Conservation (phyloP, 1,140 invertebrate genomes). For the Aporrectodea caliginosa region DNA sequence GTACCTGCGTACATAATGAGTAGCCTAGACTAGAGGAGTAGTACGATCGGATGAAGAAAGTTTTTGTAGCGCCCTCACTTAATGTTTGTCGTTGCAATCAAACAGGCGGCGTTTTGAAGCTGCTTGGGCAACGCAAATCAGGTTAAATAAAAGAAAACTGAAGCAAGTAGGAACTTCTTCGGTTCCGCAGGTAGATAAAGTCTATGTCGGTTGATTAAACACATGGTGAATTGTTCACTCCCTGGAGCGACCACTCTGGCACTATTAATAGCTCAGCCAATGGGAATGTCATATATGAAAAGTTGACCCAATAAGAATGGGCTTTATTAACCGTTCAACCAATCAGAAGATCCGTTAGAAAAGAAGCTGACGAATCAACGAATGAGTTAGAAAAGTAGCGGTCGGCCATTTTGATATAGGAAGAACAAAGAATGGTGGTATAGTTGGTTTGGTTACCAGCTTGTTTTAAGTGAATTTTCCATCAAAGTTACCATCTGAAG, state of each 20-base stretch:
- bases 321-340: neutral
- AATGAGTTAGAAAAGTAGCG: neutral
- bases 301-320: neutral
- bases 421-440: neutral
- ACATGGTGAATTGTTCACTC: no score
- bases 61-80: no score
- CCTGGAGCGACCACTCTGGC: neutral
- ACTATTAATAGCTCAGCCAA: neutral
- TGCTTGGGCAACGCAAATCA: no score
- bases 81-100: no score
- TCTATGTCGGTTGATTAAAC: no score
- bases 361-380: neutral
- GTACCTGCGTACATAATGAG: no score
- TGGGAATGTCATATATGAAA: neutral
- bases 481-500: neutral
- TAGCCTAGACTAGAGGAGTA: no score
- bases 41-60: no score
- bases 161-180: no score
- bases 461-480: neutral
- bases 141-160: no score
- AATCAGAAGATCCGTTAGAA: neutral
- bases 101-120: no score
- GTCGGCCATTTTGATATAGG: neutral
- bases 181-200: no score
- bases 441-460: neutral